These are phyloP conservation scores for Melanitta fusca DNA, from an alignment of 2,797 vertebrate genomes.

Conservation along the genomic window DNA sequence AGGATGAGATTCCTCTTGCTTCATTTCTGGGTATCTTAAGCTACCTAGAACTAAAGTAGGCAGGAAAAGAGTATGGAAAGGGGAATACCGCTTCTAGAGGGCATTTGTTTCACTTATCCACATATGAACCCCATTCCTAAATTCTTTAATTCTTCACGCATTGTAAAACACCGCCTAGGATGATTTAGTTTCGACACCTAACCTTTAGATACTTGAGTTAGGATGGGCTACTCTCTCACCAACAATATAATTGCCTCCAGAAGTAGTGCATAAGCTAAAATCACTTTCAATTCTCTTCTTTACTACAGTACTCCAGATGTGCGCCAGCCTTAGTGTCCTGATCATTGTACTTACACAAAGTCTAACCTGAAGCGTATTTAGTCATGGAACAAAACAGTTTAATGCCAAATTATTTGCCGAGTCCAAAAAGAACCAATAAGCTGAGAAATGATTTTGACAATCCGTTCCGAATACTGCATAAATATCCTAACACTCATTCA, in stretches of 20 bases:
- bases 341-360: background rate
- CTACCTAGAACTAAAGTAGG: background rate
- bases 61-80: background rate
- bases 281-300: background rate
- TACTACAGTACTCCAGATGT: background rate
- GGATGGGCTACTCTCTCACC: background rate
- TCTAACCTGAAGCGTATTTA: background rate
- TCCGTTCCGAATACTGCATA: background rate
- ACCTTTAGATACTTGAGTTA: background rate
- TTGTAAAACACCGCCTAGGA: background rate
- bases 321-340: background rate
- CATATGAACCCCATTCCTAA: background rate
- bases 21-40: background rate
- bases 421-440: background rate
- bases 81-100: fast-evolving
- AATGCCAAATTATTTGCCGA: background rate
- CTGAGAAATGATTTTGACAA: background rate
- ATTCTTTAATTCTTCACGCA: background rate
- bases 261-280: background rate
- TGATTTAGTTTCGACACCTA: background rate
- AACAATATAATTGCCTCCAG: background rate
- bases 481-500: background rate
- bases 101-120: background rate
- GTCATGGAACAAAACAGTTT: fast-evolving
- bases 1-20: background rate